Percentiles rank a stretch among this genome's conserved stretches.
Conservation (phyloP, 1,140 invertebrate species). For the Dreissena polymorpha region DNA sequence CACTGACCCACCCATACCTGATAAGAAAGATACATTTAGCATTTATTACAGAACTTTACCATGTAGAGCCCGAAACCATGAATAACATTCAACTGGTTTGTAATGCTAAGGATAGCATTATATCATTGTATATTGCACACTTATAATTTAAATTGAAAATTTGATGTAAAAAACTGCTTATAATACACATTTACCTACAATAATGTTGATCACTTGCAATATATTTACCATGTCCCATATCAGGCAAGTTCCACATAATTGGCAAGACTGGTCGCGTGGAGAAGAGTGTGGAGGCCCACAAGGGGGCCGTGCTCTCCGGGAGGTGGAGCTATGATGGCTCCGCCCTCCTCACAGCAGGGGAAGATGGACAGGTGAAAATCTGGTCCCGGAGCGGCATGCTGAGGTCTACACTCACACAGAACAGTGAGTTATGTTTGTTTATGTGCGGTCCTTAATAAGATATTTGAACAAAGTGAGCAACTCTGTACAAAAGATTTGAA, state of each 20-base stretch:
- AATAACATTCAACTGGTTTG: too few species aligned
- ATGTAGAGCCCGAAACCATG: too few species aligned
- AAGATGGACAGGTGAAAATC: constrained; percentile 97
- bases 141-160: too few species aligned
- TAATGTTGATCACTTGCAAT: too few species aligned
- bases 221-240: not conserved
- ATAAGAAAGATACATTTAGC: too few species aligned
- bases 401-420: constrained; percentile 92
- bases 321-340: constrained; percentile 96
- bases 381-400: constrained; percentile 98
- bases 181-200: too few species aligned
- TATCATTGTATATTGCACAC: too few species aligned
- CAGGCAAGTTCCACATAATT: constrained; percentile 93
- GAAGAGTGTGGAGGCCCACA: constrained; percentile 95
- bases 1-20: too few species aligned
- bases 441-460: not conserved
- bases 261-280: constrained; percentile 94
- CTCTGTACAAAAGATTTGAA: too few species aligned
- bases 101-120: too few species aligned
- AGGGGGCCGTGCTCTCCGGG: constrained; percentile 89
- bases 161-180: too few species aligned
- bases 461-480: not conserved
- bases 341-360: constrained; percentile 95
- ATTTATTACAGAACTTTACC: too few species aligned
- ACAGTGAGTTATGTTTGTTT: constrained; percentile 79